Conservation (phyloP, 1,140 invertebrate genomes). For the Hypothenemus hampei region DNA sequence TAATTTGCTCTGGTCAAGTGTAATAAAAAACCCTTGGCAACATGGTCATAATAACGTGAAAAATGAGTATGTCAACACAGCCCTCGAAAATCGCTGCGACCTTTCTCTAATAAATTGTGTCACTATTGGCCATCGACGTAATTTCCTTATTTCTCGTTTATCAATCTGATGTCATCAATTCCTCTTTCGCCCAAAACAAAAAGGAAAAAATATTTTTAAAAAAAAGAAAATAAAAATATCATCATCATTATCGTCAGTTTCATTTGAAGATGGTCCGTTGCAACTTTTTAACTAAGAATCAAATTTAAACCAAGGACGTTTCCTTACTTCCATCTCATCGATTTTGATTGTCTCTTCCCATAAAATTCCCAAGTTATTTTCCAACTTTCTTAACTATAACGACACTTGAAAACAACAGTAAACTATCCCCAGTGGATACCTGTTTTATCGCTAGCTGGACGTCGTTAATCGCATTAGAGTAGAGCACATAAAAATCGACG, state of each 20-base stretch:
- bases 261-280: too few relatives aligned
- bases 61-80: slow-evolving; percentile 11
- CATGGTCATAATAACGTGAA: slow-evolving; percentile 9
- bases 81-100: slow-evolving; percentile 13
- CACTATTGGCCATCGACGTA: slow-evolving; percentile 1
- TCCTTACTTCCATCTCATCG: background rate
- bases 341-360: background rate
- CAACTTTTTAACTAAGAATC: background rate
- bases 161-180: slow-evolving; percentile 1
- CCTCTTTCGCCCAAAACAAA: background rate
- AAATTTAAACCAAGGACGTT: background rate
- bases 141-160: slow-evolving; percentile 12
- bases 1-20: slow-evolving; percentile 7
- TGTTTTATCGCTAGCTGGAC: background rate
- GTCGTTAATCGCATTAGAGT: background rate
- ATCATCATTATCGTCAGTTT: background rate
- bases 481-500: too few relatives aligned
- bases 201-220: background rate
- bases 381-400: background rate
- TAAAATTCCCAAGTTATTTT: background rate
- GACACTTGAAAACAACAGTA: background rate
- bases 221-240: background rate
- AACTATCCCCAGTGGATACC: background rate
- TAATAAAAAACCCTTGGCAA: slow-evolving; percentile 3
- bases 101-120: slow-evolving; percentile 15